Conservation (phyloP, 30 jellyfish, hydroid and myxozoan species). For the Cassiopea andromeda region DNA sequence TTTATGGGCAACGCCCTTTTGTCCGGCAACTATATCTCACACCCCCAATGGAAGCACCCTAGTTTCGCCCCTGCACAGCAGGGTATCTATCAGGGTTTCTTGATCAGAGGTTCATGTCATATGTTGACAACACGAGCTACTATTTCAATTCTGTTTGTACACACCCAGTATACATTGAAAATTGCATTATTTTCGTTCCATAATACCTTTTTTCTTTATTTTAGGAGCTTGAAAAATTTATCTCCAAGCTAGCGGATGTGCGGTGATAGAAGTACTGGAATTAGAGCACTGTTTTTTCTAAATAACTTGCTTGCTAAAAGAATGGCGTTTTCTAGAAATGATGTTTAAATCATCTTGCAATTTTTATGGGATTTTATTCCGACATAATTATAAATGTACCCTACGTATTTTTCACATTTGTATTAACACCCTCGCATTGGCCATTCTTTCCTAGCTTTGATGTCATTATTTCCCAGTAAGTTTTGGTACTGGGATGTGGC, state of each 20-base stretch:
- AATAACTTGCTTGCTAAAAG: neutral
- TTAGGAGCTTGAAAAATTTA: slow-evolving; percentile 32
- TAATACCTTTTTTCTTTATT: neutral
- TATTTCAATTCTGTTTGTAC: neutral
- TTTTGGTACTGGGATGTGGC: too few relatives aligned
- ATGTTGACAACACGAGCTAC: too few relatives aligned
- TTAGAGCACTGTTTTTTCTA: neutral
- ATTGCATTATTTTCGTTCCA: neutral
- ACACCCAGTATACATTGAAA: neutral
- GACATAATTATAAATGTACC: neutral
- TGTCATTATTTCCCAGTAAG: too few relatives aligned
- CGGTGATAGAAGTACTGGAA: neutral
- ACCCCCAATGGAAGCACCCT: too few relatives aligned
- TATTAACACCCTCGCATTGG: neutral
- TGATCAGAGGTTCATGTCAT: too few relatives aligned
- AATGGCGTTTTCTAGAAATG: slow-evolving; percentile 17
- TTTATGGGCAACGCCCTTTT: too few relatives aligned
- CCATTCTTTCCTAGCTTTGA: neutral
- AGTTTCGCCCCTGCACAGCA: too few relatives aligned
- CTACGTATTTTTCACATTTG: neutral
- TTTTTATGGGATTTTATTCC: slow-evolving; percentile 33
- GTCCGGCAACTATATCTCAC: too few relatives aligned
- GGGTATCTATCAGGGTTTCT: too few relatives aligned
- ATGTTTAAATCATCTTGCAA: slow-evolving; percentile 23
- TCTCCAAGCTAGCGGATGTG: slow-evolving; percentile 21